Evolutionary conservation across 2,113 vertebrate genomes (phyloP).

Genomic region (Tupaia chinensis): DNA sequence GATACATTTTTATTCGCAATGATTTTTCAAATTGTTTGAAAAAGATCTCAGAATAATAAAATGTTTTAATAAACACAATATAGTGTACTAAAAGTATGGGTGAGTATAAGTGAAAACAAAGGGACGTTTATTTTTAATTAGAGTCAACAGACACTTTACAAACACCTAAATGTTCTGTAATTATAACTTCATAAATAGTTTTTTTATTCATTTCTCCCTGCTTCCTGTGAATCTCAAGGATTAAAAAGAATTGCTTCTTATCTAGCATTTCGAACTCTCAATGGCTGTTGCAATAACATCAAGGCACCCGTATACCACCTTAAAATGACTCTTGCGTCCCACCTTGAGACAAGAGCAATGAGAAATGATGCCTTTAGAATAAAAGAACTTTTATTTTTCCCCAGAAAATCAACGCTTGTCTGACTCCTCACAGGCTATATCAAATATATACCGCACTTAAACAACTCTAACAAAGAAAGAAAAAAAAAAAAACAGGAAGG

Average conservation of each 20-base stretch:
- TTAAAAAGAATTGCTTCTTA: background rate
- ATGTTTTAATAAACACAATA: background rate
- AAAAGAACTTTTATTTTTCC: background rate
- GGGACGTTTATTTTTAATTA: background rate
- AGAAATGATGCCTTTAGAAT: constrained; percentile 4
- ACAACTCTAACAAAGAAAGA: constrained; percentile 29
- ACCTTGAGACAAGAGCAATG: constrained; percentile 35
- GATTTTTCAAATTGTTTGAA: constrained; percentile 22
- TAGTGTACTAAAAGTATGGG: background rate
- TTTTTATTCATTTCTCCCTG: constrained; percentile 31
- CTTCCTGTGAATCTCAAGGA: constrained; percentile 23
- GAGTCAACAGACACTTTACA: background rate
- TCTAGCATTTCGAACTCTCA: constrained; percentile 8
- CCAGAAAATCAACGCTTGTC: background rate
- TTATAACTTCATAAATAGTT: constrained; percentile 9
- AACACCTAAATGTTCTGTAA: background rate
- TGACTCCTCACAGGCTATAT: background rate
- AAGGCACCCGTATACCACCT: background rate
- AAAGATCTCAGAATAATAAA: background rate
- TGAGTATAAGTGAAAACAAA: background rate
- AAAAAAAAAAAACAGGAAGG: constrained; percentile 4
- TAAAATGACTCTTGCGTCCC: background rate
- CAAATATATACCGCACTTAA: background rate
- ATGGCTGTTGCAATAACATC: constrained; percentile 26
- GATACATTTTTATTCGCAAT: background rate